Base-by-base conservation (phyloP, 2,888 invertebrate genomes). In the Lasioglossum oenotherae region DNA sequence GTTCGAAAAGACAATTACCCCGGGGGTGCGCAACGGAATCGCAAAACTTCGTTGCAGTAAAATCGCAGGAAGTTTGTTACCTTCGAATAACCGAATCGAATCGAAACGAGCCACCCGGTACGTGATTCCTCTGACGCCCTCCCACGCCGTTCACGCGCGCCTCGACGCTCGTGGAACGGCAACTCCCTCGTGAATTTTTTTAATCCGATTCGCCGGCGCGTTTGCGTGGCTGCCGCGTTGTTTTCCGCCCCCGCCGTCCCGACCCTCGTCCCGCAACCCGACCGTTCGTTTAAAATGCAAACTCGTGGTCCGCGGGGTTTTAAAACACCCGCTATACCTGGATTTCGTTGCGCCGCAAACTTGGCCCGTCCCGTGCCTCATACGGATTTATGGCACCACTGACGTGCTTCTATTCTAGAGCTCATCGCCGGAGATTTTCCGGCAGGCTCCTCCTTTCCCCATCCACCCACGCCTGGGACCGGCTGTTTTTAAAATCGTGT, bases 251-350 rank as follows among this genome's bases (percentile, higher is more conserved):
- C 78, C 75, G 35, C 69, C 46, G 12, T 16, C 31, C 57, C 41
- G 71, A 4, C 38, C 31, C n/a, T 27, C 27, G 46, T 76, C 79
- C 74, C 80, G 53, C 64, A 67, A 75, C 78, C 78, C 82, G 80
- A 80, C 82, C 89, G 87, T 89, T 90, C 92, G 92, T 92, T 93
- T 93, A 92, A 92, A 92, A 93, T 93, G 92, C 93, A 93, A 93
- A 93, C 92, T 84, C 87, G 88, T 84, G 87, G 88, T 86, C 89
- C 89, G 82, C 88, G 87, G 91, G 89, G 87, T 90, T 92, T 91
- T 90, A 90, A 92, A 91, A 90, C 91, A 91, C 88, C 91, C 91
- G 89, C 90, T 84, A 78, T 86, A 87, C 81, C 86, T 81, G 90
- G 88, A 90, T 91, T 89, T 88, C 86, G 90, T 89, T 88, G 86